Percentiles rank a stretch among this genome's conserved stretches.
Evolutionary conservation across 2,113 vertebrate genomes (phyloP).

Genomic region (Cricetomys ansorgei): DNA sequence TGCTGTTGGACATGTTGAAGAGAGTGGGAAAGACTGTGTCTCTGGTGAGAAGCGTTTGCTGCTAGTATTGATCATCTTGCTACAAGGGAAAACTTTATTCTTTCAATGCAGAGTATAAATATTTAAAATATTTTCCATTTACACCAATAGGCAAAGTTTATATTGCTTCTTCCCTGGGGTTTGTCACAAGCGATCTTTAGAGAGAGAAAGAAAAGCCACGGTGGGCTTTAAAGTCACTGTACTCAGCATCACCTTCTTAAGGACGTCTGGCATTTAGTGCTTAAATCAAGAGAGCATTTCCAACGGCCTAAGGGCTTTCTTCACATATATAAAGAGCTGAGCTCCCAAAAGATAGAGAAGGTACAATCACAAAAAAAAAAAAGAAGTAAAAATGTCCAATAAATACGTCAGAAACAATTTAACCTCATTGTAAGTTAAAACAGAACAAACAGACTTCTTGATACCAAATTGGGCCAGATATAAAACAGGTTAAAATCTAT

Average conservation of each 20-base stretch:
- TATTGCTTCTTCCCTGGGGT: neutral
- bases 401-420: conserved; percentile 1
- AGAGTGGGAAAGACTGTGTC: neutral
- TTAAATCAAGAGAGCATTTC: neutral
- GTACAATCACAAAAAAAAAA: neutral
- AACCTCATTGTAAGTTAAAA: neutral
- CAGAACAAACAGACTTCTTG: neutral
- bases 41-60: neutral
- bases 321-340: conserved; percentile 28
- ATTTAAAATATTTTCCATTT: conserved; percentile 23
- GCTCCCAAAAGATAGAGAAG: neutral
- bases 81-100: neutral
- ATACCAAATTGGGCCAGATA: neutral
- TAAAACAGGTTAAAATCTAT: neutral
- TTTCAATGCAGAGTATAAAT: conserved; percentile 22
- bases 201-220: neutral
- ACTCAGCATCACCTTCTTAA: neutral
- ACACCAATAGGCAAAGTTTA: neutral
- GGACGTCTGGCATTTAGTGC: neutral
- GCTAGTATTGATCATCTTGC: neutral
- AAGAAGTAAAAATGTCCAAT: conserved; percentile 46
- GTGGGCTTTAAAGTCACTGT: neutral
- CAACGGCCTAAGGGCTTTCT: neutral
- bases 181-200: neutral
- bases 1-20: neutral